Evolutionary conservation across 2,797 vertebrate genomes (phyloP).

Genomic region (Australoheros facetus): DNA sequence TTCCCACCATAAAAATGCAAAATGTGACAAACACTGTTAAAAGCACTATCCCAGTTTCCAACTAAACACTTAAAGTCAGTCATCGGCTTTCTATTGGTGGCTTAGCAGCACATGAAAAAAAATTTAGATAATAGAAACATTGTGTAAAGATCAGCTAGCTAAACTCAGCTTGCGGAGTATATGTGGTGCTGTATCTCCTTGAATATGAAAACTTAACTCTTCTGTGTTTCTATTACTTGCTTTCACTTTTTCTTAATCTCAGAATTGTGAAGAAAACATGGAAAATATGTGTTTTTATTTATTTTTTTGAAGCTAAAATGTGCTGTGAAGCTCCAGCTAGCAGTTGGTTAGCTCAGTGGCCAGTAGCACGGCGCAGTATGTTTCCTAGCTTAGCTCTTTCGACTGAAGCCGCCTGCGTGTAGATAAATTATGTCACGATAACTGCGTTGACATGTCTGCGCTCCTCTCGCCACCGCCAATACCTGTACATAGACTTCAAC

Average conservation of each 20-base stretch:
- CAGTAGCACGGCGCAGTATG: background rate
- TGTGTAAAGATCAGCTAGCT: background rate
- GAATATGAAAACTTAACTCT: background rate
- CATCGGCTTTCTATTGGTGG: background rate
- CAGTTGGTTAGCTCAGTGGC: background rate
- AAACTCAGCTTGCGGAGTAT: background rate
- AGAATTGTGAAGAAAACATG: background rate
- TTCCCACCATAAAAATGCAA: background rate
- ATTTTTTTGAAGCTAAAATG: background rate
- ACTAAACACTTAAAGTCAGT: background rate
- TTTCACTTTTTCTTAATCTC: background rate
- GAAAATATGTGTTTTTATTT: background rate
- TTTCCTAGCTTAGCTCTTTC: background rate
- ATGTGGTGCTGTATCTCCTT: background rate
- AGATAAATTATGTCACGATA: background rate
- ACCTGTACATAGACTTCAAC: conserved; percentile 72
- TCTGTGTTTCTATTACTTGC: background rate
- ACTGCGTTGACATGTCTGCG: background rate
- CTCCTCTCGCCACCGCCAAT: background rate
- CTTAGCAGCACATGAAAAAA: background rate
- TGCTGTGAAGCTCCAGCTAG: conserved; percentile 20
- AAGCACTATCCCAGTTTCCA: background rate
- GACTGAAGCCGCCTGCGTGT: conserved; percentile 15
- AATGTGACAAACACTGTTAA: background rate
- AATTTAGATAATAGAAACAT: background rate